Conservation (phyloP, 2,797 vertebrate genomes). For the Phrynocephalus forsythii region DNA sequence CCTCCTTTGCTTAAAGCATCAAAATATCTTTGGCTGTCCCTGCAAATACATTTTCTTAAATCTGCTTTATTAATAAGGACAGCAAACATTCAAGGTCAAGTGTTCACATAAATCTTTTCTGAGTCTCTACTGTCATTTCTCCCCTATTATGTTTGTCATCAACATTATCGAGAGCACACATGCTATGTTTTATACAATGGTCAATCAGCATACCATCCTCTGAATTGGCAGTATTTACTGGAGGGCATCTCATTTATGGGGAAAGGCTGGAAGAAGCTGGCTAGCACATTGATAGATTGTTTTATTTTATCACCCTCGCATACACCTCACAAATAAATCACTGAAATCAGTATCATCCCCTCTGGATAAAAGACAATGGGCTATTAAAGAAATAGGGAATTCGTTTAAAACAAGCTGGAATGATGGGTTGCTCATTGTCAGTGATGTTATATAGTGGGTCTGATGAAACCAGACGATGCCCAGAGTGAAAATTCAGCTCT, state of each 20-base stretch:
- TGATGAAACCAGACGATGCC: no score
- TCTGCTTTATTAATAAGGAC: background rate
- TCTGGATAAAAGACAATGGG: conserved; percentile 7
- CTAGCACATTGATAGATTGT: background rate
- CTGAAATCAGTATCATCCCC: background rate
- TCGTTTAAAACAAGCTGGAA: conserved; percentile 5
- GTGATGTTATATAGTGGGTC: no score
- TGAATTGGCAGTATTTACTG: conserved; percentile 2
- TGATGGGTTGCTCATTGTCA: background rate
- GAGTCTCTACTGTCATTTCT: background rate
- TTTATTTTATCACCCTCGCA: background rate
- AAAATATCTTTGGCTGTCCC: background rate
- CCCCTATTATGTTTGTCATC: conserved; percentile 1
- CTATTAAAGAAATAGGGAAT: background rate
- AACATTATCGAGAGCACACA: background rate
- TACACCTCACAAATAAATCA: background rate
- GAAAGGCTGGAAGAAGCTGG: background rate
- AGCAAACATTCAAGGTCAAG: background rate
- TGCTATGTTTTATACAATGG: conserved; percentile 12
- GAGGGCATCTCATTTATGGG: background rate
- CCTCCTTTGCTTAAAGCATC: background rate
- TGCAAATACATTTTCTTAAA: background rate
- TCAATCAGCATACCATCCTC: background rate
- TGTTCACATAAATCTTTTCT: background rate
- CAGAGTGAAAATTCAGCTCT: no score